These are phyloP conservation scores for Petrocephalus schoutedeni DNA, from an alignment of 2,797 vertebrate genomes.

Conservation along the genomic window DNA sequence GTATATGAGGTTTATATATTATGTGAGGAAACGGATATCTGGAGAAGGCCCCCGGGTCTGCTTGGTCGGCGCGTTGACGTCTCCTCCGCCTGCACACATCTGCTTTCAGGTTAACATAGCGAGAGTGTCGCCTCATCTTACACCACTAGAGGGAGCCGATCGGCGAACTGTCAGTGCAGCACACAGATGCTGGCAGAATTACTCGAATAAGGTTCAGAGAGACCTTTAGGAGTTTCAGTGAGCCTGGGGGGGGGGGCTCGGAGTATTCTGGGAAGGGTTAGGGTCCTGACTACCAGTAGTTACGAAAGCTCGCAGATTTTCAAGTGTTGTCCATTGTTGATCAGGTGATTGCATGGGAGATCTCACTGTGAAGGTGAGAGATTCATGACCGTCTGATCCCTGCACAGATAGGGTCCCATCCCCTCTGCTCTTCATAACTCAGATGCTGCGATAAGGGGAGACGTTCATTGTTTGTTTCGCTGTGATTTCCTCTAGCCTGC, in stretches of 20 bases:
- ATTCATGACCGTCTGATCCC: background rate
- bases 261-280: background rate
- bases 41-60: background rate
- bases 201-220: background rate
- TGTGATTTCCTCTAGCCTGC: background rate
- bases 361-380: background rate
- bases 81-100: background rate
- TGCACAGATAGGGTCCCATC: background rate
- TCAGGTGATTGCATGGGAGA: background rate
- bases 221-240: background rate
- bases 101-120: background rate
- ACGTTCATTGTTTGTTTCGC: background rate
- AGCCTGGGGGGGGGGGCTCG: too few species aligned
- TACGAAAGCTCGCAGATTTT: background rate
- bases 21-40: background rate
- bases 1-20: background rate
- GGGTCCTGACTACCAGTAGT: background rate
- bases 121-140: background rate
- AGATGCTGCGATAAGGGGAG: background rate
- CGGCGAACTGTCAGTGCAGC: background rate
- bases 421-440: background rate
- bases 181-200: background rate
- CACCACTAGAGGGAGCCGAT: slow-evolving; percentile 12
- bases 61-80: background rate
- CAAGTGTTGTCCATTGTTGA: background rate